Percentiles rank a stretch among this genome's conserved stretches.
Evolutionary conservation across 2,797 vertebrate genomes (phyloP).

Genomic region (Meriones psammophilus): DNA sequence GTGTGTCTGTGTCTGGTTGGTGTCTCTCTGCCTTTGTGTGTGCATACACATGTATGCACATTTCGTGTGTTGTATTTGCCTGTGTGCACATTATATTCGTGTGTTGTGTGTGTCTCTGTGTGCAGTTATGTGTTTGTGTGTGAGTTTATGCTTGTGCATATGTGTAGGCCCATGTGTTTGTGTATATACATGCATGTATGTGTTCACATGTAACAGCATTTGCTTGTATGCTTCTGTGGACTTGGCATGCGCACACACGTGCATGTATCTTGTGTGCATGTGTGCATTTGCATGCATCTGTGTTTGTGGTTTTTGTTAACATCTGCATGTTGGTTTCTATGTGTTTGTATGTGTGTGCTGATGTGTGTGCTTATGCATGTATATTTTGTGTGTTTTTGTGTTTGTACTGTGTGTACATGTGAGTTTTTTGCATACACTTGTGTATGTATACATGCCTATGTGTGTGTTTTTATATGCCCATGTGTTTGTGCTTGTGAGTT

Average conservation of each 20-base stretch:
- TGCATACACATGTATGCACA: background rate
- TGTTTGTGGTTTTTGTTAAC: background rate
- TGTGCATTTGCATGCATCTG: background rate
- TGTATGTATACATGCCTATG: background rate
- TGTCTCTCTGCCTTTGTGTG: background rate
- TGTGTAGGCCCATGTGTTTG: background rate
- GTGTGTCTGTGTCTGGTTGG: background rate
- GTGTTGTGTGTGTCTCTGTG: background rate
- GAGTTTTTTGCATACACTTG: background rate
- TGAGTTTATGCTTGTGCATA: background rate
- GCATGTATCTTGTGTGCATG: background rate
- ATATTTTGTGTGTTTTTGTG: background rate
- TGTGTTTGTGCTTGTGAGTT: background rate
- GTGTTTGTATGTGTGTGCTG: background rate
- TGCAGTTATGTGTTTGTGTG: background rate
- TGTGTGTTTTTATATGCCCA: background rate
- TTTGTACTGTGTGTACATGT: background rate
- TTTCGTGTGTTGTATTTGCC: background rate
- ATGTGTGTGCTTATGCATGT: background rate
- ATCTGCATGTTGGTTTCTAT: background rate
- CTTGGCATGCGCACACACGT: background rate
- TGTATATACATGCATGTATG: background rate
- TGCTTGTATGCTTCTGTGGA: background rate
- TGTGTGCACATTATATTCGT: background rate
- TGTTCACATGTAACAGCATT: too few relatives aligned